phyloP scores from a whole-genome alignment of 53 echinoderm and acorn worm species.

The Stichopus horrens region DNA sequence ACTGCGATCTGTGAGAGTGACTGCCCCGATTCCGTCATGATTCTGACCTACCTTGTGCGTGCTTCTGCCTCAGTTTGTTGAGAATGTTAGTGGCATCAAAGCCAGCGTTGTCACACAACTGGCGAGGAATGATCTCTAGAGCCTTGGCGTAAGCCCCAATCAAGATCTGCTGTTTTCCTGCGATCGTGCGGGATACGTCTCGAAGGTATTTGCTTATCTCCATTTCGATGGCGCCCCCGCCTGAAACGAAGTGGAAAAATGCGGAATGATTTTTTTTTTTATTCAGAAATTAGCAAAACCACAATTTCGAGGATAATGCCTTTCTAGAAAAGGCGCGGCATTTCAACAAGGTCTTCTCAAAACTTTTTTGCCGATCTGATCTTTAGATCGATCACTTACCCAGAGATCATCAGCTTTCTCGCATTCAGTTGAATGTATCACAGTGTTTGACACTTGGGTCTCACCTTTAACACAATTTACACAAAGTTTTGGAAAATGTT shows the following conservation, averaged over 20 bases:
- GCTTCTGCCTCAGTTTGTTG: constrained; percentile 96
- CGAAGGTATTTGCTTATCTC: constrained; percentile 96
- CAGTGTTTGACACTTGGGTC: neutral
- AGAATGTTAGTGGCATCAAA: constrained; percentile 99
- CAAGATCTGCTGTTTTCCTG: constrained; percentile 98
- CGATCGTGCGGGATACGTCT: constrained; percentile 93
- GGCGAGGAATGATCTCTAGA: constrained; percentile 88
- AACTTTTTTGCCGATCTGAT: too few species aligned
- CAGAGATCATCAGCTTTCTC: too few species aligned
- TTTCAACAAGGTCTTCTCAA: too few species aligned
- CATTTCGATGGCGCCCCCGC: constrained; percentile 99
- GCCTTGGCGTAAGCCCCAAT: constrained; percentile 99
- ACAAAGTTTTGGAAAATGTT: neutral
- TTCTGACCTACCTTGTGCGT: constrained; percentile 82
- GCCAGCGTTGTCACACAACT: constrained; percentile 97
- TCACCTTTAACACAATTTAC: neutral
- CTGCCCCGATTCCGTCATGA: neutral
- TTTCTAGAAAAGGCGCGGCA: too few species aligned
- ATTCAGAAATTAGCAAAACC: too few species aligned
- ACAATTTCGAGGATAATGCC: too few species aligned
- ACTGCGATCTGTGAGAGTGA: too few species aligned
- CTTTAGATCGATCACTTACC: too few species aligned
- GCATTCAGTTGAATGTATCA: neutral
- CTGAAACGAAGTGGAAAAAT: constrained; percentile 39
- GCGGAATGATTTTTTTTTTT: too few species aligned